These are phyloP conservation scores for Pyrocoelia pectoralis DNA, from an alignment of 2,888 invertebrate species.

Conservation along the genomic window DNA sequence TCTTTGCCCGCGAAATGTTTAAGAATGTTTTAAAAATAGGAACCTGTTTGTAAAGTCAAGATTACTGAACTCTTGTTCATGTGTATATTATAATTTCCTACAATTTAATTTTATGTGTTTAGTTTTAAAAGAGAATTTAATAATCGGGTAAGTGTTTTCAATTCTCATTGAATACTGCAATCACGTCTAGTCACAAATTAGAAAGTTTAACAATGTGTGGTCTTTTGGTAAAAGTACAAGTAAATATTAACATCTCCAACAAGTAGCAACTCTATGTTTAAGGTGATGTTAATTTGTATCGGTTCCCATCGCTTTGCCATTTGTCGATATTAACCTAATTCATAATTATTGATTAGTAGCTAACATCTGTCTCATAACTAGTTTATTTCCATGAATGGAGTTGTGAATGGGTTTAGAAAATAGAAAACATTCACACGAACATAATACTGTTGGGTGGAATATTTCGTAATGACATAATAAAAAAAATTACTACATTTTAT, in stretches of 20 bases:
- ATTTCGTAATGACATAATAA: no score
- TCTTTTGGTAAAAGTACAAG: no score
- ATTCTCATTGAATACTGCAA: no score
- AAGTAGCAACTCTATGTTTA: not conserved
- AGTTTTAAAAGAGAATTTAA: no score
- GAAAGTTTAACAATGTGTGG: no score
- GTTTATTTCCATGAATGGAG: not conserved
- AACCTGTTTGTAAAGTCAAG: conserved; percentile 9
- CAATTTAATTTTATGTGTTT: not conserved
- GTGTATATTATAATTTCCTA: conserved; percentile 2
- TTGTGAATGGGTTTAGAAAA: not conserved
- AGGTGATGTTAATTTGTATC: not conserved
- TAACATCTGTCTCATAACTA: not conserved
- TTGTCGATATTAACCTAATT: not conserved
- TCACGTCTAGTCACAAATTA: no score
- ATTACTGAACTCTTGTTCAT: conserved; percentile 9
- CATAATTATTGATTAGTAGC: not conserved
- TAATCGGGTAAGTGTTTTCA: no score
- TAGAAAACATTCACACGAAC: not conserved
- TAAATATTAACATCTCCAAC: not conserved
- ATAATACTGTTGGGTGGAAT: no score
- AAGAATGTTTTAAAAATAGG: conserved; percentile 6
- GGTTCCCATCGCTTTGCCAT: not conserved
- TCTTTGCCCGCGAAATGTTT: conserved; percentile 7
- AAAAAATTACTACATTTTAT: no score